Base-by-base conservation (phyloP, 2,797 vertebrate genomes). In the Salarias fasciatus region DNA sequence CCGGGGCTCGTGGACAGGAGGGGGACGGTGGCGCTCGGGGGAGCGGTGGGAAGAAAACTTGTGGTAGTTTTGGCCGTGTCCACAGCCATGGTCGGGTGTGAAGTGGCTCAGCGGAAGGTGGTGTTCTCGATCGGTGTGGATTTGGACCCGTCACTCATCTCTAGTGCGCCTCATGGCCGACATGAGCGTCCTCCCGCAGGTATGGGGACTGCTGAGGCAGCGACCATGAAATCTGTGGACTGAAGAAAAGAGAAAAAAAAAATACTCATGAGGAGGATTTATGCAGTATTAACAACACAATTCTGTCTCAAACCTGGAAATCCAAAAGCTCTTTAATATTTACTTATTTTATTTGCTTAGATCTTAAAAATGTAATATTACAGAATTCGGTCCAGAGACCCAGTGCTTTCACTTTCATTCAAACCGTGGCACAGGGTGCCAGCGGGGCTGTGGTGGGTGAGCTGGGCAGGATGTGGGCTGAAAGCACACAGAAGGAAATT, bases 391-490 rank as follows among this genome's bases (percentile, higher is more conserved):
- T 55, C 58, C 58, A 46, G 33, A 9, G 5, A 35, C 33, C 51
- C 11, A 49, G 57, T 49, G 41, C 30, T 57, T 53, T 69, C 8
- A 24, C 48, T 70, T 84, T 76, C 47, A 78, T 57, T 77, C 50
- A 75, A 65, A 67, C 69, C 61, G 8, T 42, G 67, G 56, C 43
- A 56, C 68, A 55, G 71, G 49, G 55, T 82, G 76, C 78, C 83
- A 86, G 77, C 45, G n/a, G 74, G 80, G 82, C 69, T 91, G 86
- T 73, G 82, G 80, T 75, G 66, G 74, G 74, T 82, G 86, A 86
- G 84, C 63, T 57, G 70, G 75, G 81, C 89, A 92, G 92, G 93
- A 94, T 93, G 92, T 93, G 92, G 92, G 78, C 71, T 80, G 46
- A 49, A 79, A 60, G 76, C 54, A 69, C 75, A 80, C 61, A 79